Percentiles rank a stretch among this genome's conserved stretches.
Conservation (phyloP, 2,888 invertebrate genomes). For the Andricus curvator region DNA sequence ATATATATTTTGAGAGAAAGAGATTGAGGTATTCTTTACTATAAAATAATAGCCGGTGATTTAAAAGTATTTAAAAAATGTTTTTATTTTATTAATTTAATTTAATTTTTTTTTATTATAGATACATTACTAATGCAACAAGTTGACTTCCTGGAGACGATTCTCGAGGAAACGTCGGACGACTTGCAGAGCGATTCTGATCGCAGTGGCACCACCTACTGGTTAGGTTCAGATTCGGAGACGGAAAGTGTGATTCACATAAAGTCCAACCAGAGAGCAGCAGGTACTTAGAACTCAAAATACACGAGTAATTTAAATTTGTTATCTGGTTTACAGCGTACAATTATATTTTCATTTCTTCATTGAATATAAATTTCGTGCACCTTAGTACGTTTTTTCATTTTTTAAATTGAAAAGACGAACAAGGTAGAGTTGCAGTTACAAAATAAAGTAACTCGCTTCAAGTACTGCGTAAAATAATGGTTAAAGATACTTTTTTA, state of each 20-base stretch:
- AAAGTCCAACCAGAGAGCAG: constrained; percentile 67
- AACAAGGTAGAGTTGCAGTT: no score
- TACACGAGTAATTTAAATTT: background rate
- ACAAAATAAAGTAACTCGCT: no score
- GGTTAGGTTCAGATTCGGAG: constrained; percentile 86
- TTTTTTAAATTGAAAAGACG: no score
- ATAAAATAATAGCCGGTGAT: no score
- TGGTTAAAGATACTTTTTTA: no score
- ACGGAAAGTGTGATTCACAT: constrained; percentile 88
- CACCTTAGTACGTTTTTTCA: no score
- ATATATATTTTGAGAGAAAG: no score
- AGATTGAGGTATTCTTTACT: no score
- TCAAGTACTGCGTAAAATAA: no score
- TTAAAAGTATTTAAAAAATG: background rate
- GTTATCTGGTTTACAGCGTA: background rate
- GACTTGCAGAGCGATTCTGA: constrained; percentile 88
- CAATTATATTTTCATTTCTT: background rate
- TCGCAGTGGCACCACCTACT: constrained; percentile 80
- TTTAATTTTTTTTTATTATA: constrained; percentile 52
- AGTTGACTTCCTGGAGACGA: constrained; percentile 89
- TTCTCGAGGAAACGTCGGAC: constrained; percentile 93
- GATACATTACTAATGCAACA: constrained; percentile 78
- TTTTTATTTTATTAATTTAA: constrained; percentile 8
- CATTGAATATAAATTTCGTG: no score
- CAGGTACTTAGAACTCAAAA: constrained; percentile 61